phyloP scores from a whole-genome alignment of 2,113 vertebrate genomes.

The Brachypteracias leptosomus region DNA sequence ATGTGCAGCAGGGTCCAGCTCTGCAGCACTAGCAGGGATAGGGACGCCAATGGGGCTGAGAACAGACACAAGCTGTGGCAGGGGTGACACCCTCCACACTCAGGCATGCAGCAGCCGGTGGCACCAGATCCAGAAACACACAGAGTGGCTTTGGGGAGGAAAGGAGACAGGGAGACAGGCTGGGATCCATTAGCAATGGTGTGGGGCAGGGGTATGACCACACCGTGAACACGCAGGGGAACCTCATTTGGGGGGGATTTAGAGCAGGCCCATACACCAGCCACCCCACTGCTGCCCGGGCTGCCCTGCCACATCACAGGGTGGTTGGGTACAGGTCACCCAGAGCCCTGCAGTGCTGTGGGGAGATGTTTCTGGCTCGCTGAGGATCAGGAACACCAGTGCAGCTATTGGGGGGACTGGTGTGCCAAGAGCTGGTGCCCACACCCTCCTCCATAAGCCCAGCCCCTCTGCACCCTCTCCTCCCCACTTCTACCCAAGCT shows the following conservation, averaged over 20 bases:
- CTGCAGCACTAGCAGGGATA: not conserved
- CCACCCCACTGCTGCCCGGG: rapidly evolving
- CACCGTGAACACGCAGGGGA: rapidly evolving
- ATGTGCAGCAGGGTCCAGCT: not conserved
- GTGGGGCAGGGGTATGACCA: rapidly evolving
- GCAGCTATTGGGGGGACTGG: not conserved
- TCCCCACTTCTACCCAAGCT: not conserved
- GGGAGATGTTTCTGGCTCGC: rapidly evolving
- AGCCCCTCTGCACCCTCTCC: not conserved
- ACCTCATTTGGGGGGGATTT: rapidly evolving
- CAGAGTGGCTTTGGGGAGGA: not conserved
- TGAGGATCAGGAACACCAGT: not conserved
- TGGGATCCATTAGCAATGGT: not conserved
- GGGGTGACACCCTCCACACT: not conserved
- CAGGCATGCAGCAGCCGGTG: not conserved
- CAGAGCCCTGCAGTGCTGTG: rapidly evolving
- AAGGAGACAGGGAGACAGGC: not conserved
- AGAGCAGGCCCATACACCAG: not conserved
- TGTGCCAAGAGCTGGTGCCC: rapidly evolving
- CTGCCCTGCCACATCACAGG: not conserved
- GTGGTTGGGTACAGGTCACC: not conserved
- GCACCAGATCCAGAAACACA: not conserved
- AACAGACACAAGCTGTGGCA: not conserved
- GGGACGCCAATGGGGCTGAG: not conserved
- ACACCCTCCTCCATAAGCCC: not conserved